Evolutionary conservation across 2,888 invertebrate species (phyloP).

Genomic region (Eutolmus rufibarbis): DNA sequence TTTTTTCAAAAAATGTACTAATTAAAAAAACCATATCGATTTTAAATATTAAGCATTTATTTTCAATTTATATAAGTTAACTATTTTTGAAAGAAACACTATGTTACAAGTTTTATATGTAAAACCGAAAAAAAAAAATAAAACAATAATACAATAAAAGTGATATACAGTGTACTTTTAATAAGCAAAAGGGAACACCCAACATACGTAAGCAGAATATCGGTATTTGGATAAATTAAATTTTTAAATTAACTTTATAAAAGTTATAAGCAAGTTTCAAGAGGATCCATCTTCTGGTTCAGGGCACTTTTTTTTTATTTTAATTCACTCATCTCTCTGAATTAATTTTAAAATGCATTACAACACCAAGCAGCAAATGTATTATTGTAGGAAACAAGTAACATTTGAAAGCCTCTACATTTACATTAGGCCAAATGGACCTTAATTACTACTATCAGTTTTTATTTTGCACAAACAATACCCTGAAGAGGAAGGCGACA

Average conservation of each 20-base stretch:
- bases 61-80: conserved; percentile 25
- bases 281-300: background rate
- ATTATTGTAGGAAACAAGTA: background rate
- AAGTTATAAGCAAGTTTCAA: background rate
- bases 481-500: background rate
- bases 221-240: background rate
- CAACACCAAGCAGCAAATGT: background rate
- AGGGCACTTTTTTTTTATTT: background rate
- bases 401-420: background rate
- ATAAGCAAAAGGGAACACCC: background rate
- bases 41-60: conserved; percentile 21
- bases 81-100: background rate
- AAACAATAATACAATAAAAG: conserved; percentile 4
- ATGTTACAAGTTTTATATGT: conserved; percentile 6
- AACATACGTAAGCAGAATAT: background rate
- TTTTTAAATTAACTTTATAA: background rate
- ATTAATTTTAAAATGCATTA: background rate
- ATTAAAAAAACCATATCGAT: background rate
- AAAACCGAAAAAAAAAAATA: background rate
- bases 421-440: background rate
- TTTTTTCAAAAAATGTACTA: too few relatives aligned
- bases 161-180: background rate
- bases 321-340: background rate
- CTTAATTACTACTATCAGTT: background rate
- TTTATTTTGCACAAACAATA: background rate